Evolutionary conservation across 2,113 vertebrate species (phyloP).

Genomic region (Apteryx owenii): DNA sequence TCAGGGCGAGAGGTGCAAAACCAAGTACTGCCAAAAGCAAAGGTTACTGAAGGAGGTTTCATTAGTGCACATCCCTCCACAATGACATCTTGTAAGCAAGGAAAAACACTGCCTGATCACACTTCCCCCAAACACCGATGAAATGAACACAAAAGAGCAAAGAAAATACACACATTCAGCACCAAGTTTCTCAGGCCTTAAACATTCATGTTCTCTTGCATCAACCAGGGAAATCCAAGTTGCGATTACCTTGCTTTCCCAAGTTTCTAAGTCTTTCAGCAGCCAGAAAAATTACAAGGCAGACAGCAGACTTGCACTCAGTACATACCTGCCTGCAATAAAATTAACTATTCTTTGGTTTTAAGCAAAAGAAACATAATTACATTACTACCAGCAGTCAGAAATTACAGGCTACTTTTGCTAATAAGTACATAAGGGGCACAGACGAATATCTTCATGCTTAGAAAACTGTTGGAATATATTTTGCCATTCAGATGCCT

Average conservation of each 20-base stretch:
- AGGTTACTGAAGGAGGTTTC: background rate
- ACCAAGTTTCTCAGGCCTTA: background rate
- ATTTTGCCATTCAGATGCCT: background rate
- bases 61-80: background rate
- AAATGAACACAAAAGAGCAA: background rate
- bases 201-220: background rate
- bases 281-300: constrained; percentile 44
- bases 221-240: background rate
- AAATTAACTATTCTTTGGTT: constrained; percentile 56
- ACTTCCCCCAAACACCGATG: background rate
- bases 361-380: constrained; percentile 48
- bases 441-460: background rate
- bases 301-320: constrained; percentile 1
- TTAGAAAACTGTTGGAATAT: background rate
- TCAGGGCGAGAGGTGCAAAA: background rate
- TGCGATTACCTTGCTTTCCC: background rate
- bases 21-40: background rate
- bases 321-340: constrained; percentile 40
- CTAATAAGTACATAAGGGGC: background rate
- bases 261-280: constrained; percentile 20
- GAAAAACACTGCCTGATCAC: background rate
- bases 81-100: background rate
- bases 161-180: background rate
- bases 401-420: constrained; percentile 36
- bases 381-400: constrained; percentile 35